phyloP scores from a whole-genome alignment of 2,888 invertebrate genomes.

The Oxyteleia sp. region DNA sequence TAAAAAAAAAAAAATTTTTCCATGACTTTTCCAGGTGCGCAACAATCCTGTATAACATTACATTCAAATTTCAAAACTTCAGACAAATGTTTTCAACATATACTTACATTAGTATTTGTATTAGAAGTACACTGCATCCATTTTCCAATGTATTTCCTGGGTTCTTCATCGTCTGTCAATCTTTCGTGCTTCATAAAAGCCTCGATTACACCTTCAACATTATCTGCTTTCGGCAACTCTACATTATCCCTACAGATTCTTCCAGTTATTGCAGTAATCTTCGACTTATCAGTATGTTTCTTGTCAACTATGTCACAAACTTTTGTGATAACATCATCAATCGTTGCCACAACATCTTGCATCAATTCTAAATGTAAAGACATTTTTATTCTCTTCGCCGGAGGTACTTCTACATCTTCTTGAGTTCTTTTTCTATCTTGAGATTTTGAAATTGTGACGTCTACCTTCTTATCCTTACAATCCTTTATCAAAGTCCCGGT shows the following conservation, averaged over 20 bases:
- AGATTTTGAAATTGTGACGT: no score
- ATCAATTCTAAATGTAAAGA: slow-evolving; percentile 84
- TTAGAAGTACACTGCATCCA: slow-evolving; percentile 81
- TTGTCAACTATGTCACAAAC: slow-evolving; percentile 82
- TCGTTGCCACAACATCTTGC: slow-evolving; percentile 85
- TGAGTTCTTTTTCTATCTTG: slow-evolving; percentile 77
- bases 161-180: slow-evolving; percentile 80
- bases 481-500: no score
- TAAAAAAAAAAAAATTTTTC: no score
- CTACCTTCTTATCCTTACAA: no score
- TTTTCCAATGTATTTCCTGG: slow-evolving; percentile 82
- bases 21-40: no score
- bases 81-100: no score
- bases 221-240: slow-evolving; percentile 77
- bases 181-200: slow-evolving; percentile 87
- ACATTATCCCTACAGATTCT: slow-evolving; percentile 31
- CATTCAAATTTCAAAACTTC: no score
- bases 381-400: slow-evolving; percentile 82
- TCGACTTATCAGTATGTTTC: slow-evolving; percentile 37
- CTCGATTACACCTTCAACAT: slow-evolving; percentile 88
- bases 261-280: slow-evolving; percentile 13
- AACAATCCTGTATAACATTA: no score
- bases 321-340: slow-evolving; percentile 85
- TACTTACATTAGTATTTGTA: slow-evolving; percentile 50
- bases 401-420: slow-evolving; percentile 53